A percentile compares a stretch with the other conserved stretches of the same genome.
Conservation (phyloP, 2,113 vertebrate species). For the Monopterus albus region DNA sequence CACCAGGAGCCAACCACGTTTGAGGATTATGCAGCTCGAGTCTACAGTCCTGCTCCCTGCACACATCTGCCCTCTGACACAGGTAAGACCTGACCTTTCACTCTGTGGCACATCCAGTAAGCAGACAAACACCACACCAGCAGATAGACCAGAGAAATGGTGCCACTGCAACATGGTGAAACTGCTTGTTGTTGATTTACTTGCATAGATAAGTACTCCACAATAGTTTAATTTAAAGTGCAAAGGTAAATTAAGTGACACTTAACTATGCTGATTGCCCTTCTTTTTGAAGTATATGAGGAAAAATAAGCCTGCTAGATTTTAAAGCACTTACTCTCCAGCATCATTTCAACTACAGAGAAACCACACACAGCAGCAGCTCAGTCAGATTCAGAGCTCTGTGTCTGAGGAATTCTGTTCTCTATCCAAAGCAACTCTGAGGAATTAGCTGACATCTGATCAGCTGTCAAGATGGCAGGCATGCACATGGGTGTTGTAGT, state of each 20-base stretch:
- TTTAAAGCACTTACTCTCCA: not conserved
- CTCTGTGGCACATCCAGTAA: not conserved
- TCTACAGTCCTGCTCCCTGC: slow-evolving; percentile 96
- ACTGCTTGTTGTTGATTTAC: no score
- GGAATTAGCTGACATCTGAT: slow-evolving; percentile 61
- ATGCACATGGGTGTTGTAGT: slow-evolving; percentile 14
- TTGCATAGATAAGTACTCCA: not conserved
- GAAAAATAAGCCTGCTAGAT: not conserved
- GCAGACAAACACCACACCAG: not conserved
- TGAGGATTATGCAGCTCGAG: slow-evolving; percentile 96
- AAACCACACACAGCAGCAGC: slow-evolving; percentile 3
- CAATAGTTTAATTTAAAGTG: not conserved
- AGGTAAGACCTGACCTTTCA: slow-evolving; percentile 80
- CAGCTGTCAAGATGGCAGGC: slow-evolving; percentile 35
- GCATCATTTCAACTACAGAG: not conserved
- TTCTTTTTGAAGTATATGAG: not conserved
- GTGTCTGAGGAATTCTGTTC: slow-evolving; percentile 24
- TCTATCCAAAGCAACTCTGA: slow-evolving; percentile 45
- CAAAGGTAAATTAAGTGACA: not conserved
- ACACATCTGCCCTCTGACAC: slow-evolving; percentile 90
- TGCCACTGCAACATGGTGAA: no score
- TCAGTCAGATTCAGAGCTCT: slow-evolving; percentile 21
- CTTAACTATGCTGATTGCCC: not conserved
- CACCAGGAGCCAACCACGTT: slow-evolving; percentile 96
- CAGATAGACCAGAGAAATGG: no score